These are phyloP conservation scores for Hylaeus anthracinus DNA, from an alignment of 1,140 invertebrate genomes.

Conservation along the genomic window DNA sequence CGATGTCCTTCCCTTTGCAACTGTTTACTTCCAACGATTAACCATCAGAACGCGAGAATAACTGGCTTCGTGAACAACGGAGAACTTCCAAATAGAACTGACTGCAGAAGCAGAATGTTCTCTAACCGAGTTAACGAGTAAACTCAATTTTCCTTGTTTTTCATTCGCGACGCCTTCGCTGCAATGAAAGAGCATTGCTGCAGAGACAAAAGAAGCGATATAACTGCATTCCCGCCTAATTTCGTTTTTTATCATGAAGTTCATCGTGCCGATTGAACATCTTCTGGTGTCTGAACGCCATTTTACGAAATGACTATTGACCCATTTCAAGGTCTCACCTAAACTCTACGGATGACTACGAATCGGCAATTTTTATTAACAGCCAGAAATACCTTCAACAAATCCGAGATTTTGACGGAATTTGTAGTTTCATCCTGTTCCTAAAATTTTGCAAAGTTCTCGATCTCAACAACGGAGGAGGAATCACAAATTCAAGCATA, in stretches of 20 bases:
- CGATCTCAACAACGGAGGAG: too few relatives aligned
- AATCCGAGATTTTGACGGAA: too few relatives aligned
- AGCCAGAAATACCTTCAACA: too few relatives aligned
- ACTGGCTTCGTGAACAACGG: not conserved
- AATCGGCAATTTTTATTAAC: too few relatives aligned
- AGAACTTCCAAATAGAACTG: conserved; percentile 3
- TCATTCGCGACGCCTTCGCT: conserved; percentile 1
- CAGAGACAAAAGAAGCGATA: not conserved
- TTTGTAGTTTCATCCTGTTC: too few relatives aligned
- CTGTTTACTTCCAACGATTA: not conserved
- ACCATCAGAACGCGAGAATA: not conserved
- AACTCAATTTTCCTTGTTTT: conserved; percentile 23
- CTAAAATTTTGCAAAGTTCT: too few relatives aligned
- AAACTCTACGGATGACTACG: too few relatives aligned
- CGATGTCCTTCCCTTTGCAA: not conserved
- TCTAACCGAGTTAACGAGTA: conserved; percentile 13
- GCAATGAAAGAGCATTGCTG: not conserved
- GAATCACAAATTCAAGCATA: too few relatives aligned
- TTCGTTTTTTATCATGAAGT: conserved; percentile 21
- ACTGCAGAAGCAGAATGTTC: not conserved
- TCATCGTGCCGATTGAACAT: not conserved
- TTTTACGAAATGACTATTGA: too few relatives aligned
- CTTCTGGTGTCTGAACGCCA: not conserved
- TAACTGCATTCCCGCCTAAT: conserved; percentile 21
- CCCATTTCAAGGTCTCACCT: too few relatives aligned